A percentile compares a stretch with the other conserved stretches of the same genome.
phyloP scores from a whole-genome alignment of 2,113 vertebrate species.

The Petroica traversi region DNA sequence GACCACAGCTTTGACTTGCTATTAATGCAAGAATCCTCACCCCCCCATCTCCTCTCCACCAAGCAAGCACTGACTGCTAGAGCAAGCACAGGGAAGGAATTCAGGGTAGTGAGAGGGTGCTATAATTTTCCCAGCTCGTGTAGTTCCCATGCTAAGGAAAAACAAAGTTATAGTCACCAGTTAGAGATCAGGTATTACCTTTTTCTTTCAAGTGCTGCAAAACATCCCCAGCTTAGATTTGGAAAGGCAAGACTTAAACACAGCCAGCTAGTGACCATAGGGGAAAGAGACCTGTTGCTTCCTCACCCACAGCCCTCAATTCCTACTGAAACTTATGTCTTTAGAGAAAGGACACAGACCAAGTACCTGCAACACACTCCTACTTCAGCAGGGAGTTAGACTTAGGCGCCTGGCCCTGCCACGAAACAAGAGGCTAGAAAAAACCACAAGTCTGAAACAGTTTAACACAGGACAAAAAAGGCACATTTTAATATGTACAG shows the following conservation, averaged over 20 bases:
- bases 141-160: neutral
- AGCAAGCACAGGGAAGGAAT: neutral
- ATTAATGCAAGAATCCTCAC: neutral
- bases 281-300: neutral
- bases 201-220: neutral
- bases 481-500: constrained; percentile 77
- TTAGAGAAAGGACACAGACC: neutral
- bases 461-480: constrained; percentile 74
- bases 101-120: neutral
- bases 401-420: constrained; percentile 9
- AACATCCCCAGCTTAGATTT: neutral
- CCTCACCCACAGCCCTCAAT: neutral
- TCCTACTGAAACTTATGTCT: neutral
- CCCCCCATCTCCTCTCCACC: neutral
- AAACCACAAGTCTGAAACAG: constrained; percentile 68
- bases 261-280: neutral
- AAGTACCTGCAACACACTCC: neutral
- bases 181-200: neutral
- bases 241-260: neutral
- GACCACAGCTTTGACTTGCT: neutral
- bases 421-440: constrained; percentile 45
- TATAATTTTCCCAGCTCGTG: fast-evolving
- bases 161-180: neutral
- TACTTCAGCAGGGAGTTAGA: neutral
- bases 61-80: neutral